These are phyloP conservation scores for Ariolimax columbianus DNA, from an alignment of 2,888 invertebrate species.

Conservation along the genomic window DNA sequence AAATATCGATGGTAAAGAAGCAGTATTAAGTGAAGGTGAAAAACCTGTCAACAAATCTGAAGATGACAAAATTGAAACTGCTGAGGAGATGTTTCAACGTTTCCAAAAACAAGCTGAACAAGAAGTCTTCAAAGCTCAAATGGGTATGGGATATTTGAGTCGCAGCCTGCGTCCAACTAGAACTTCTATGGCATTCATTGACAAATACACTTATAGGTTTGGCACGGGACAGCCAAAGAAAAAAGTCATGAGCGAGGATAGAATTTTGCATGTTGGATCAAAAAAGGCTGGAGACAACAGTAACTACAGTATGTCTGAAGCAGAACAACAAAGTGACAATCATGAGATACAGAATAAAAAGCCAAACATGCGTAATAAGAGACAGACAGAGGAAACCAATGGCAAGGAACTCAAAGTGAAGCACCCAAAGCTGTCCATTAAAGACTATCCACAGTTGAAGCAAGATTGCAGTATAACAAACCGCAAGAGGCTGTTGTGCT, in stretches of 20 bases:
- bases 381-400: not conserved
- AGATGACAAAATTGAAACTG: conserved; percentile 27
- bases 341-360: not conserved
- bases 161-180: conserved; percentile 39
- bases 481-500: conserved; percentile 18
- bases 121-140: conserved; percentile 44
- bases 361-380: not conserved
- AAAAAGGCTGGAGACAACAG: not conserved
- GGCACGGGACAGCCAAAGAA: conserved; percentile 23
- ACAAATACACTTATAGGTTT: conserved; percentile 31
- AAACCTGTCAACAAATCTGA: not conserved
- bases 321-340: not conserved
- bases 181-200: conserved; percentile 24
- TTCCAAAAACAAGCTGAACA: conserved; percentile 41
- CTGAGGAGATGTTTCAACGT: conserved; percentile 51
- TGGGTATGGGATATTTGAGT: conserved; percentile 47
- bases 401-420: conserved; percentile 24
- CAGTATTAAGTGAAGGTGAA: not conserved
- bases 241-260: not conserved
- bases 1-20: not conserved
- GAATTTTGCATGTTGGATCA: not conserved
- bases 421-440: conserved; percentile 6
- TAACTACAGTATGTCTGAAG: not conserved
- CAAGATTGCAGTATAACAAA: conserved; percentile 40
- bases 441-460: conserved; percentile 40